These are phyloP conservation scores for Augiades crinisus DNA, from an alignment of 2,888 invertebrate genomes.

Conservation along the genomic window DNA sequence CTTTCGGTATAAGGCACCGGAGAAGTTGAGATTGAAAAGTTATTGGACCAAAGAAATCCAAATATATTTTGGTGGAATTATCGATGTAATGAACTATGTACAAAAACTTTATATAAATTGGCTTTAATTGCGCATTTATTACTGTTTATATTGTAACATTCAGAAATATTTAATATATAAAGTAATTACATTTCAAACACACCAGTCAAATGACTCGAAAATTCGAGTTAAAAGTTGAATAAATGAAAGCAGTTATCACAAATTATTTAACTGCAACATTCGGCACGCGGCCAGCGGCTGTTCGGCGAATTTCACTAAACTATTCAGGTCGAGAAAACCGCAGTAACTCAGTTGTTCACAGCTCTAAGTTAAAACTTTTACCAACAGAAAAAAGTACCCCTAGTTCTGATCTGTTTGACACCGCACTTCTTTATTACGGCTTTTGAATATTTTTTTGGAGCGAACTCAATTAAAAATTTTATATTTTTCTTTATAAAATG, in stretches of 20 bases:
- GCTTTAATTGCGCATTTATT: too few species aligned
- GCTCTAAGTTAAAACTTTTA: constrained; percentile 52
- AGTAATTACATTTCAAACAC: too few species aligned
- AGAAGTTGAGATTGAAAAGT: too few species aligned
- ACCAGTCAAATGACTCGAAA: constrained; percentile 36
- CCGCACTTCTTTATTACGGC: background rate
- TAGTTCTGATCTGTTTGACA: constrained; percentile 34
- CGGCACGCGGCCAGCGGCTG: constrained; percentile 69
- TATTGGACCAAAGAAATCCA: too few species aligned
- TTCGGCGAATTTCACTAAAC: constrained; percentile 68
- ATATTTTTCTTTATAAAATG: background rate
- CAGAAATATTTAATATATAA: too few species aligned
- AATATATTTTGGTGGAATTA: too few species aligned
- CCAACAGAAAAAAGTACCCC: constrained; percentile 38
- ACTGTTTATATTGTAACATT: too few species aligned
- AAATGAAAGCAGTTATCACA: constrained; percentile 73
- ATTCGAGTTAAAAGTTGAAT: constrained; percentile 61
- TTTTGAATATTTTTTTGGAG: too few species aligned
- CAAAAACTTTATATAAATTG: too few species aligned
- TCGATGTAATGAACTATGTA: too few species aligned
- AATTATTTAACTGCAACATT: constrained; percentile 75
- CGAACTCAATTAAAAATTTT: background rate
- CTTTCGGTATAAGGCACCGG: too few species aligned
- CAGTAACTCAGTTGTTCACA: constrained; percentile 65
- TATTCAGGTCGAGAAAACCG: constrained; percentile 74